Percentiles rank a stretch among this genome's conserved stretches.
Evolutionary conservation across 2,113 vertebrate species (phyloP).

Genomic region (Cyprinus carpio): DNA sequence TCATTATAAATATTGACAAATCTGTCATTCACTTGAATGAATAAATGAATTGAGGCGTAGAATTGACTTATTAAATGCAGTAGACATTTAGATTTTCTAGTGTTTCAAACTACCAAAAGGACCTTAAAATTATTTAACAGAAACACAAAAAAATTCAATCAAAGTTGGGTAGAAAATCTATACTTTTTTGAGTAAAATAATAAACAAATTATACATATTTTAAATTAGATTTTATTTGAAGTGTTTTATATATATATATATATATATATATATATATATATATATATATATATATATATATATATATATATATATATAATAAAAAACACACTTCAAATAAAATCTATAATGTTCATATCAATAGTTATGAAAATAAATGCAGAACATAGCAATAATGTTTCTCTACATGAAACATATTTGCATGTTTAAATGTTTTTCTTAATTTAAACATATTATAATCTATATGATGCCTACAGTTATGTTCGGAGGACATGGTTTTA

Average conservation of each 20-base stretch:
- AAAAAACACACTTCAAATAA: neutral
- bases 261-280: too few species aligned
- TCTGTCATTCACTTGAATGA: slow-evolving; percentile 15
- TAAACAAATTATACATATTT: too few species aligned
- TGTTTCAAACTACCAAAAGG: neutral
- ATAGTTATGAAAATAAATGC: neutral
- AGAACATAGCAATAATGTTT: neutral
- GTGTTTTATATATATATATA: too few species aligned
- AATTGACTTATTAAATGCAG: slow-evolving; percentile 6
- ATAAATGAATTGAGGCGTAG: neutral
- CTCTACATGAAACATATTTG: neutral
- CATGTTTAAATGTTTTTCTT: neutral
- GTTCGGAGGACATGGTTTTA: neutral
- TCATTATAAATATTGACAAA: slow-evolving; percentile 1
- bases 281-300: too few species aligned
- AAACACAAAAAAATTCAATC: neutral
- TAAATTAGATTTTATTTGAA: too few species aligned
- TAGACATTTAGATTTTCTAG: neutral
- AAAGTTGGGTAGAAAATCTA: neutral
- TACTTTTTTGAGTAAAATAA: neutral
- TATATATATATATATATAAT: too few species aligned
- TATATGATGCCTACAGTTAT: neutral
- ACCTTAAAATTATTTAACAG: neutral
- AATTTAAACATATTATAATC: neutral
- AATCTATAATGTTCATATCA: neutral